These are phyloP conservation scores for Sebastolobus altivelis DNA, from an alignment of 2,797 vertebrate species.

Conservation along the genomic window DNA sequence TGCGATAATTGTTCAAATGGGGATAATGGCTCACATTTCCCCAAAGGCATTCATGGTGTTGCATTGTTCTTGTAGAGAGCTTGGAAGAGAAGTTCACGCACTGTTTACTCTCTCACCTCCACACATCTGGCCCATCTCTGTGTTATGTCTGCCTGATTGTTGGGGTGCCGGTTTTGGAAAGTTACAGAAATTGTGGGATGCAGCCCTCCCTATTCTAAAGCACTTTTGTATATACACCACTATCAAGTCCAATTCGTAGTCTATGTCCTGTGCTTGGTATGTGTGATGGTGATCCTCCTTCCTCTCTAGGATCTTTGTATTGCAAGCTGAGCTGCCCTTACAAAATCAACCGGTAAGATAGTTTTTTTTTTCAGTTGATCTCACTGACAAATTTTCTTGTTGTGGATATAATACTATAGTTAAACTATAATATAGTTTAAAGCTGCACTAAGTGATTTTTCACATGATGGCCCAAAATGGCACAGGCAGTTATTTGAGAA, in stretches of 20 bases:
- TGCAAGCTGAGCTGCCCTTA: background rate
- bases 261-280: background rate
- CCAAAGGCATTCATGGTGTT: background rate
- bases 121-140: too few relatives aligned
- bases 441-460: background rate
- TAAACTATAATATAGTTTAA: background rate
- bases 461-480: background rate
- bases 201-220: background rate
- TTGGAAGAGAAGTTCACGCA: background rate
- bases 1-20: background rate
- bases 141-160: too few relatives aligned
- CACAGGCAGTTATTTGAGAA: background rate
- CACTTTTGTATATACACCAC: background rate
- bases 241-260: background rate
- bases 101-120: background rate
- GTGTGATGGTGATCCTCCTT: slow-evolving; percentile 12
- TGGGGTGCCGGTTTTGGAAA: too few relatives aligned
- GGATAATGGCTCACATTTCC: background rate
- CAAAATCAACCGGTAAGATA: slow-evolving; percentile 45
- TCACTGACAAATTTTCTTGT: too few relatives aligned
- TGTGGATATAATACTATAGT: background rate
- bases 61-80: background rate
- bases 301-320: slow-evolving; percentile 44
- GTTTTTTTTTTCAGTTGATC: background rate
- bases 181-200: too few relatives aligned